Evolutionary conservation across 2,888 invertebrate genomes (phyloP), one percentile per base, ranked within the genome.

Genomic region (Graphium colonna): DNA sequence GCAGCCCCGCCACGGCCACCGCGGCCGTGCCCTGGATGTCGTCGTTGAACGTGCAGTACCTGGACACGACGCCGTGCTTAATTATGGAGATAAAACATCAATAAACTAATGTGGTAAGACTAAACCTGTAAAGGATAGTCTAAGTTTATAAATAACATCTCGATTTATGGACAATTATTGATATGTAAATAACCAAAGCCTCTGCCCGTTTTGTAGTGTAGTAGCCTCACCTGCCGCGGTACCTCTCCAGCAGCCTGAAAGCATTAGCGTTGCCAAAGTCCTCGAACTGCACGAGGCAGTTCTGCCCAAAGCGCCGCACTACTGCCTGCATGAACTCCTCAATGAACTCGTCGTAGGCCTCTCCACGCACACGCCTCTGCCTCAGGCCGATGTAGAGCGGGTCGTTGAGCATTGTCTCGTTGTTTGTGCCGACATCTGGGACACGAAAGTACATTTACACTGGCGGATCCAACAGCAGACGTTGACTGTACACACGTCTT

Each of bases 241-340:
- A 99, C 78, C 96, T 97, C 69, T 94, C 95, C 60, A 99, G 90
- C 51, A 99, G 90, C 31, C 96, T 91, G 91, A 99, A 99, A 4
- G 99, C 99, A 85, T 99, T 99, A 8, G 95, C 92, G 76, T 99
- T 99, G 50, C 95, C 99, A 80, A 99, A 99, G 90, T 99, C 99
- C 90, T 99, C 99, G 87, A 99, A 99, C 91, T 94, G 95, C 45
- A 97, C 96, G 56, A 97, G 92, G 51, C 94, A 94, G 80, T 95
- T 96, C 83, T 95, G 95, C 0, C 97, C 97, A 78, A 92, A 97
- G 62, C 96, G 93, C 49, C 91, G 91, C 1, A 98, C 96, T 16
- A 94, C 95, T 0, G 98, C 97, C 51, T 92, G 78, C 99, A 99
- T 99, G 84, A 99, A 99, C 90, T 99, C 99, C 8, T 99, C 98